Evolutionary conservation across 2,113 vertebrate genomes (phyloP).

Genomic region (Alectura lathami): DNA sequence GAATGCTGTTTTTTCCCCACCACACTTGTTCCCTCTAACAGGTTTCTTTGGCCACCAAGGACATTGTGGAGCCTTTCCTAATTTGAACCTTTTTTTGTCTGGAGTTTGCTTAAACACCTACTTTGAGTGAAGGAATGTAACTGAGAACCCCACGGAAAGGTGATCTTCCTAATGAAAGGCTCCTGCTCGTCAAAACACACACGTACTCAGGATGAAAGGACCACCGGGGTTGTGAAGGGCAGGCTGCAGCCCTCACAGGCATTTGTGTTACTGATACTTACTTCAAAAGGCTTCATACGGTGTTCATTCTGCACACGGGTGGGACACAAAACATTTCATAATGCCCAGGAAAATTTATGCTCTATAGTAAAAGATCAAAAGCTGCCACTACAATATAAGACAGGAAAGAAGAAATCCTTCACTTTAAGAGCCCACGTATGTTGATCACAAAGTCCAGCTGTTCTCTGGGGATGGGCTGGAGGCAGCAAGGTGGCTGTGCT

Average conservation of each 20-base stretch:
- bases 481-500: background rate
- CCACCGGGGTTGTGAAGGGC: background rate
- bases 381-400: background rate
- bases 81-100: background rate
- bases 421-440: no score
- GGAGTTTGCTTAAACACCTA: background rate
- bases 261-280: background rate
- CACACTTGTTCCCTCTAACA: background rate
- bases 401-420: background rate
- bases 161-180: background rate
- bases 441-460: background rate
- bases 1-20: background rate
- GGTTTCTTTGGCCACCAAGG: background rate
- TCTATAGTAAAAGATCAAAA: background rate
- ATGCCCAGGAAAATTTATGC: background rate
- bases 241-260: fast-evolving
- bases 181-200: background rate
- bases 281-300: fast-evolving
- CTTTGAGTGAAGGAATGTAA: background rate
- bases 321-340: background rate
- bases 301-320: background rate
- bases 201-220: background rate
- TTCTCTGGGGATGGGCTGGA: background rate
- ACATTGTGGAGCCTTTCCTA: background rate
- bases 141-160: background rate